phyloP scores from a whole-genome alignment of 2,113 vertebrate genomes.

The Mobula hypostoma region DNA sequence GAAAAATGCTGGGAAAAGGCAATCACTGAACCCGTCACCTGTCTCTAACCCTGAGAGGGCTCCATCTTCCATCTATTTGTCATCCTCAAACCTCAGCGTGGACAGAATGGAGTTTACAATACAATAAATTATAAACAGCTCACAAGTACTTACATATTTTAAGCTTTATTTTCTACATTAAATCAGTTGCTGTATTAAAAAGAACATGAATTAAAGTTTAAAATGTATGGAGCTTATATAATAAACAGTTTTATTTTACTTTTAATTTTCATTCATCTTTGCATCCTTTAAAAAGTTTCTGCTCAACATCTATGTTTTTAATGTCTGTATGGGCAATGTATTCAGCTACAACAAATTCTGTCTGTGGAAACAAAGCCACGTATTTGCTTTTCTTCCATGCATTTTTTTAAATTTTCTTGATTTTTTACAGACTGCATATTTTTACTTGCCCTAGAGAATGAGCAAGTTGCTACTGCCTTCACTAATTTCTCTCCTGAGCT shows the following conservation, averaged over 20 bases:
- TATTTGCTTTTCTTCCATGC: neutral
- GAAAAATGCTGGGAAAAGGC: constrained; percentile 31
- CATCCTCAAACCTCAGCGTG: neutral
- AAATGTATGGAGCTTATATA: neutral
- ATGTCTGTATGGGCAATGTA: too few species aligned
- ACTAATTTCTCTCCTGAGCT: neutral
- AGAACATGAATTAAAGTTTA: neutral
- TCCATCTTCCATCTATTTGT: constrained; percentile 2
- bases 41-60: neutral
- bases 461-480: neutral
- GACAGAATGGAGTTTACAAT: neutral
- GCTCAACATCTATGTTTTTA: neutral
- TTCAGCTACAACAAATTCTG: neutral
- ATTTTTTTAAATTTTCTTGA: neutral
- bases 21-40: constrained; percentile 3
- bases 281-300: neutral
- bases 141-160: neutral
- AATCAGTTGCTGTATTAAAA: constrained; percentile 11
- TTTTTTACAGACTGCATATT: too few species aligned
- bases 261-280: neutral
- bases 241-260: neutral
- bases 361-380: too few species aligned
- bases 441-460: neutral
- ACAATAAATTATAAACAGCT: neutral
- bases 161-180: neutral